These are phyloP conservation scores for Ridgeia piscesae DNA, from an alignment of 1,140 invertebrate species.

Conservation along the genomic window DNA sequence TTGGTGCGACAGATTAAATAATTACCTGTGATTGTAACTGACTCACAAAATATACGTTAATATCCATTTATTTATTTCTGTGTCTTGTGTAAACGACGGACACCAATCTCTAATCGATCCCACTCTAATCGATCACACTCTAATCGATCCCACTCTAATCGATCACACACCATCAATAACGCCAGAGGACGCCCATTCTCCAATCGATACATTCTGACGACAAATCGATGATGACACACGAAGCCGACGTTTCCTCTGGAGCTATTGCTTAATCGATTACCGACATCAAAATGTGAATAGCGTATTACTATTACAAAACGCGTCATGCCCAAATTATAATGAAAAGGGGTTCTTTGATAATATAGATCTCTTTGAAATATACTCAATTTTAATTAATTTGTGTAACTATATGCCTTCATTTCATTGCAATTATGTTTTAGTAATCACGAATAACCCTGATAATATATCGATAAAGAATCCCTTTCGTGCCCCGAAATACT, in stretches of 20 bases:
- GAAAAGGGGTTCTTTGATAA: too few relatives aligned
- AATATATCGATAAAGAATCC: too few relatives aligned
- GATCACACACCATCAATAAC: background rate
- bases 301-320: background rate
- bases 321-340: background rate
- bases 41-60: background rate
- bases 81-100: background rate
- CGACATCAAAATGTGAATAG: background rate
- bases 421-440: too few relatives aligned
- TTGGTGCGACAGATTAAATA: background rate
- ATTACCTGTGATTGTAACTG: background rate
- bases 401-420: too few relatives aligned
- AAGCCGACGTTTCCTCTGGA: background rate
- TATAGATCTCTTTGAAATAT: too few relatives aligned
- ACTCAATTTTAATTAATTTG: too few relatives aligned
- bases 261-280: background rate
- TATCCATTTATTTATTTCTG: background rate
- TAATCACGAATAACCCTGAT: too few relatives aligned
- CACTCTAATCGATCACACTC: background rate
- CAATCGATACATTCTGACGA: background rate
- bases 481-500: too few relatives aligned
- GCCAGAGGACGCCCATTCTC: background rate
- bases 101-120: background rate
- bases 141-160: background rate
- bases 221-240: background rate